Conservation (phyloP, 2,888 invertebrate species). For the Athalia rosae region DNA sequence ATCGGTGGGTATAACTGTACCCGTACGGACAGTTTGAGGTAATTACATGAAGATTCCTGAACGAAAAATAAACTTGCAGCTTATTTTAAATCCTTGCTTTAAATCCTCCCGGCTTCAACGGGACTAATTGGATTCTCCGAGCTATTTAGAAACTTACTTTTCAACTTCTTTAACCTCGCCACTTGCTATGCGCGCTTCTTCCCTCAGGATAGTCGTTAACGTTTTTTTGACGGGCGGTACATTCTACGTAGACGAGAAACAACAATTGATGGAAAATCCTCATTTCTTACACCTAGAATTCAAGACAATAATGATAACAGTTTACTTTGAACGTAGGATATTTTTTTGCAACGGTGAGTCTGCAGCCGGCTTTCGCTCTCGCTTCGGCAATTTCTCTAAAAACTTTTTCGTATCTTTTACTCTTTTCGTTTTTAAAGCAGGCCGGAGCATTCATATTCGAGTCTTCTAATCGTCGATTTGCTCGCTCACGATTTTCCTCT, state of each 20-base stretch:
- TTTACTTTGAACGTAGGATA: constrained; percentile 45
- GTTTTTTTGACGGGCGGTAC: constrained; percentile 53
- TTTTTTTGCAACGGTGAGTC: constrained; percentile 17
- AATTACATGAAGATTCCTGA: constrained; percentile 3
- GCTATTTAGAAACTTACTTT: constrained; percentile 47
- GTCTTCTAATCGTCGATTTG: constrained; percentile 36
- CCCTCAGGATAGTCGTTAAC: constrained; percentile 51
- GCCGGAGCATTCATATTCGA: constrained; percentile 37
- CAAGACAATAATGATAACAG: neutral
- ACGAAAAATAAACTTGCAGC: neutral
- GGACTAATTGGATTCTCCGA: neutral
- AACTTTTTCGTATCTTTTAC: constrained; percentile 9
- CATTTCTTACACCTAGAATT: neutral
- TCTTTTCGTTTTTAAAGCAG: constrained; percentile 23
- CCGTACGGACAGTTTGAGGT: neutral
- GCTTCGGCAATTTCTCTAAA: constrained; percentile 11
- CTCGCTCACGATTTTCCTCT: constrained; percentile 47
- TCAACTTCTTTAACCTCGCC: constrained; percentile 53
- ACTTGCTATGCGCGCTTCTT: constrained; percentile 52
- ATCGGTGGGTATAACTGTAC: no score
- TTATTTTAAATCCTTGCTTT: neutral
- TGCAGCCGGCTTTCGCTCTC: neutral
- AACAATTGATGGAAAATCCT: neutral
- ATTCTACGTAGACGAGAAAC: constrained; percentile 35
- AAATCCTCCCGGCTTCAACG: neutral